These are phyloP conservation scores for Monochamus saltuarius DNA, from an alignment of 1,140 invertebrate species.

Conservation along the genomic window DNA sequence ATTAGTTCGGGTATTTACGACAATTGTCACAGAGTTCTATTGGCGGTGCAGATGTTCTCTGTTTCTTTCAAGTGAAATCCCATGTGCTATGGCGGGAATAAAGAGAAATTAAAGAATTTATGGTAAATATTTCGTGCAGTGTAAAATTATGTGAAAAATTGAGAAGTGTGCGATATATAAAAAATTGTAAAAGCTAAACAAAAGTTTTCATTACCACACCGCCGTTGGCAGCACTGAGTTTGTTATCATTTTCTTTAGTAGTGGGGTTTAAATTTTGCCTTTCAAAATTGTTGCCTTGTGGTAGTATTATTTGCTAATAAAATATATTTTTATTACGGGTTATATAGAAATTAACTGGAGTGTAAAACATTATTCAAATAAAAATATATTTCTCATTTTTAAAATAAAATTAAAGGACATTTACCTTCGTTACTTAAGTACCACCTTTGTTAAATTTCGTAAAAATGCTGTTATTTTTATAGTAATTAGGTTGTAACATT, in stretches of 20 bases:
- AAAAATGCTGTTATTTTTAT: no score
- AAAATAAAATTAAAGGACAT: no score
- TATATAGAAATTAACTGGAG: no score
- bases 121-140: conserved; percentile 26
- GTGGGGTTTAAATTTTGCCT: conserved; percentile 4
- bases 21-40: conserved; percentile 45
- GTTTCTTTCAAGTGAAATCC: conserved; percentile 39
- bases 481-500: no score
- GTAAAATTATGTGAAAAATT: conserved; percentile 5
- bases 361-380: no score
- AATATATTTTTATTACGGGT: no score
- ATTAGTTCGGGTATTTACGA: conserved; percentile 51
- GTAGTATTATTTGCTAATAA: no score
- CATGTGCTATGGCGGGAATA: conserved; percentile 49
- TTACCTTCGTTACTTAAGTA: no score
- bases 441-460: no score
- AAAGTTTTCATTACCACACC: conserved; percentile 31
- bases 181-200: neutral
- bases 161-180: neutral
- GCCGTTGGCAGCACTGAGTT: conserved; percentile 36
- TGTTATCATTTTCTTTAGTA: conserved; percentile 42
- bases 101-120: conserved; percentile 28
- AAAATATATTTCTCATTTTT: no score
- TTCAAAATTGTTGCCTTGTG: neutral
- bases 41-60: conserved; percentile 50